Percentiles rank a stretch among this genome's conserved stretches.
Evolutionary conservation across 2,888 invertebrate species (phyloP).

Genomic region (Patella ulyssiponensis): DNA sequence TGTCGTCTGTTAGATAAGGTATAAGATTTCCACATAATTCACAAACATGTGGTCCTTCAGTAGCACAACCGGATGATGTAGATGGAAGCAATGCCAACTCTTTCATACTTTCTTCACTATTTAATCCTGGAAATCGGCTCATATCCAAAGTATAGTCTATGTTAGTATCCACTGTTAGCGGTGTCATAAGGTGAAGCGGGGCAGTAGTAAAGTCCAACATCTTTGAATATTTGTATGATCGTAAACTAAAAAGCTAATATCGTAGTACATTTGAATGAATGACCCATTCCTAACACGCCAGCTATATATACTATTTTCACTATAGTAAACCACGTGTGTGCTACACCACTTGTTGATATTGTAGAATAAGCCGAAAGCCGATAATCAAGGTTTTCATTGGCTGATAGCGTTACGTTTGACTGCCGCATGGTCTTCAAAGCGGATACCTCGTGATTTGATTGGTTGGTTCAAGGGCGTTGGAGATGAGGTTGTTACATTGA

Average conservation of each 20-base stretch:
- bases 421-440: not conserved
- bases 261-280: not conserved
- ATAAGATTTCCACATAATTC: constrained; percentile 4
- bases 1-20: not conserved
- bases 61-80: not conserved
- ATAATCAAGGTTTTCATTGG: not conserved
- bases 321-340: not conserved
- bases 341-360: not conserved
- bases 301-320: not conserved
- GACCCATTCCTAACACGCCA: not conserved
- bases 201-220: constrained; percentile 3
- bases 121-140: constrained; percentile 1
- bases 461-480: not conserved
- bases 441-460: not conserved
- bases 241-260: not conserved
- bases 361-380: not conserved
- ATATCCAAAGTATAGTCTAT: constrained; percentile 9
- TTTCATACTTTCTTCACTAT: not conserved
- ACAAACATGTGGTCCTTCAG: not conserved
- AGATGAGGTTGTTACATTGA: not conserved
- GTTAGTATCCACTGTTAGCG: not conserved
- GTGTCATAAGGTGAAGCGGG: not conserved
- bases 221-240: not conserved
- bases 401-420: not conserved
- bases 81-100: not conserved